Evolutionary conservation across 2,113 vertebrate species (phyloP).

Genomic region (Platysternon megacephalum): DNA sequence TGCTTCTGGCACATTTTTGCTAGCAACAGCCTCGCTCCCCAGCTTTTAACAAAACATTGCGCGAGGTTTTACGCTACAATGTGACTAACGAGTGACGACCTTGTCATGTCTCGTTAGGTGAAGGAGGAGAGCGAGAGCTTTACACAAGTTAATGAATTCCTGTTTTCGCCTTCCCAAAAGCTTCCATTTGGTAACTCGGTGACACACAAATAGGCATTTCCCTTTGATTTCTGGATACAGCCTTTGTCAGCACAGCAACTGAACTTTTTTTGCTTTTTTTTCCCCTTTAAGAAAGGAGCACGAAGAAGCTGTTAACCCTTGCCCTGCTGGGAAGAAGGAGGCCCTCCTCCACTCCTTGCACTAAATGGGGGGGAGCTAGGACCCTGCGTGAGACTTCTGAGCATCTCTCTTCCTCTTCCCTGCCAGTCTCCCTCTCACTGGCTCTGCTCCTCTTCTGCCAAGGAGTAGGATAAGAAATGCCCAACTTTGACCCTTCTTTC

Average conservation of each 20-base stretch:
- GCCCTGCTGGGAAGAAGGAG: too few species aligned
- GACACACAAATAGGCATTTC: not conserved
- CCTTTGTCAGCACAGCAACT: not conserved
- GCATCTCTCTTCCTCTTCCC: not conserved
- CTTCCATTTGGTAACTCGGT: not conserved
- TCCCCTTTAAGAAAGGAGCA: not conserved
- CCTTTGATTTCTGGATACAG: not conserved
- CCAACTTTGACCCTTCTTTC: slow-evolving; percentile 20
- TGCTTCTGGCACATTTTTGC: not conserved
- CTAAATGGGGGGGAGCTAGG: slow-evolving; percentile 29
- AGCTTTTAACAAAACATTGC: not conserved
- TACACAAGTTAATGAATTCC: not conserved
- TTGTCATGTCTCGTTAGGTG: not conserved
- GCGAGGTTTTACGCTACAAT: not conserved
- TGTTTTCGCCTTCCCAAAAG: not conserved
- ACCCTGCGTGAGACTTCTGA: slow-evolving; percentile 1
- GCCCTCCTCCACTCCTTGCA: not conserved
- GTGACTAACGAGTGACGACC: not conserved
- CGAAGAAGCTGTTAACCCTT: not conserved
- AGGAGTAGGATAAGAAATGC: slow-evolving; percentile 33
- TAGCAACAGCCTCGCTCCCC: not conserved
- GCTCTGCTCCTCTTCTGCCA: not conserved
- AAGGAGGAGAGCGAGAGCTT: not conserved
- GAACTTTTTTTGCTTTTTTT: not conserved
- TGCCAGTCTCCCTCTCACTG: not conserved